Base-by-base conservation (phyloP, 2,888 invertebrate genomes). In the Spilosoma lubricipeda region DNA sequence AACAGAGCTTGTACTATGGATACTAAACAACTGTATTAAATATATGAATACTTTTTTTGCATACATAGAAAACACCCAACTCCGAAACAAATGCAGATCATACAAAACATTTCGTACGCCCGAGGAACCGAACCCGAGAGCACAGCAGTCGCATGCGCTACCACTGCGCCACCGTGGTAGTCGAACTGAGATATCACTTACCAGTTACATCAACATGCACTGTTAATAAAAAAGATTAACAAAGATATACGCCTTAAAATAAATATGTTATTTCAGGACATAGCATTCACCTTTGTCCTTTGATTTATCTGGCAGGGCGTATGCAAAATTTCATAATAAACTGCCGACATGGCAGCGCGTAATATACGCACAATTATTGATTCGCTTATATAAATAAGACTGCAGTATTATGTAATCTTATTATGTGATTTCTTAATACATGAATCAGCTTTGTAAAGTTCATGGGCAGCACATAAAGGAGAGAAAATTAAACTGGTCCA, bases 371-470 rank as follows among this genome's bases (percentile, higher is more conserved):
- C 23, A 23, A n/a, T 56, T 56, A 56, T 56, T 56, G 52, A 56
- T 56, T 52, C 7, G 5, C 3, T 56, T 56, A 56, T 56, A 56
- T 56, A n/a, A n/a, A n/a, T n/a, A 52, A 23, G 52, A 5, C 23
- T 52, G 20, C 9, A 9, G 23, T 30, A 18, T 63, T 15, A 63
- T 63, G 30, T 63, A 30, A 63, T 4, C 11, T 18, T 42, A 42
- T 42, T 42, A 39, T 39, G 59, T 30, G 27, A 30, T 59, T 59
- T 30, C 27, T 56, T 30, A 30, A 27, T 20, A 67, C 5, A 67
- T 48, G 48, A 67, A 7, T 67, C 67, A 48, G 13, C 33, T 23
- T 48, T 48, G 3, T 30, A 67, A 67, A 67, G 67, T 67, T 67
- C 48, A 67, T 45, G 67, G 67, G 33, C 33, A 48, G 48, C 13